Percentiles rank a stretch among this genome's conserved stretches.
Conservation (phyloP, 2,113 vertebrate genomes). For the Prunella himalayana region DNA sequence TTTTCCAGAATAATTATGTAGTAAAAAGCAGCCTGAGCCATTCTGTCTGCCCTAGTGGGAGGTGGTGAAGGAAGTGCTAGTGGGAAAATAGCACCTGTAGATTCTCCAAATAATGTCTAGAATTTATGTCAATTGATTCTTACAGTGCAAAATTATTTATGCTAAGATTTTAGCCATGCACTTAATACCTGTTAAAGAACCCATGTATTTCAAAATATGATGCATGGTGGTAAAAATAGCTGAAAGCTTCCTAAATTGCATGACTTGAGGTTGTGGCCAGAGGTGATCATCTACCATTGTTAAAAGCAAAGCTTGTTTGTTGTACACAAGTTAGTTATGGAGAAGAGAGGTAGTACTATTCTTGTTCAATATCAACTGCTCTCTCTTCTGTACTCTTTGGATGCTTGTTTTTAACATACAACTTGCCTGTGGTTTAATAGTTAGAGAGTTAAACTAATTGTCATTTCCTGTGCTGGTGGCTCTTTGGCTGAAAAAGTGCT, state of each 20-base stretch:
- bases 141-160: not conserved
- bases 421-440: not conserved
- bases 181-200: not conserved
- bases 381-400: not conserved
- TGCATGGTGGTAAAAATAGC: not conserved
- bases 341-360: not conserved
- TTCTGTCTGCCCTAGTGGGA: not conserved
- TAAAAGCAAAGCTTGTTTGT: not conserved
- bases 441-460: not conserved
- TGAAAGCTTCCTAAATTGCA: not conserved
- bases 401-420: not conserved
- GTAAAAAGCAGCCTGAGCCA: not conserved
- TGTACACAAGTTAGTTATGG: not conserved
- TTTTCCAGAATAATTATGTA: not conserved
- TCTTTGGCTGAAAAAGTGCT: not conserved
- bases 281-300: not conserved
- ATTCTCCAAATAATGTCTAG: not conserved
- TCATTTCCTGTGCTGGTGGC: not conserved
- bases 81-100: not conserved
- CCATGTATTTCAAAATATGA: accelerated
- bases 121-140: not conserved
- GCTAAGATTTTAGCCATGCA: not conserved
- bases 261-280: not conserved
- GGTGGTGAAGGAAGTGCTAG: not conserved
- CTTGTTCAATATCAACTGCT: not conserved